Percentiles rank a stretch among this genome's conserved stretches.
Evolutionary conservation across 2,113 vertebrate genomes (phyloP).

Genomic region (Rhinopomastus cyanomelas): DNA sequence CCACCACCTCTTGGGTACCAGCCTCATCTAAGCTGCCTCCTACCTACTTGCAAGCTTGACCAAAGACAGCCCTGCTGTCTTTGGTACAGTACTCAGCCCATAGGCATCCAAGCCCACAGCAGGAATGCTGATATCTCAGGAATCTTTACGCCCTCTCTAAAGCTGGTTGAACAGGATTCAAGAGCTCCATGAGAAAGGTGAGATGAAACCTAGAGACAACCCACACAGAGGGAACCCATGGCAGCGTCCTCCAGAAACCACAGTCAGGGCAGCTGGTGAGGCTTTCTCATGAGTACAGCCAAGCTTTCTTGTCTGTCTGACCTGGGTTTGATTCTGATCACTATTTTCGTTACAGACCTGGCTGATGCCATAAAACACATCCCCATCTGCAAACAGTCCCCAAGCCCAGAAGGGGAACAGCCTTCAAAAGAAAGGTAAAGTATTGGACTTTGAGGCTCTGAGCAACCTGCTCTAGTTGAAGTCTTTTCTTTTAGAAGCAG

Average conservation of each 20-base stretch:
- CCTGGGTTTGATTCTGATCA: background rate
- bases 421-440: too few species aligned
- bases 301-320: background rate
- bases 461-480: too few species aligned
- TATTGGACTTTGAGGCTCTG: too few species aligned
- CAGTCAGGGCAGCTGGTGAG: background rate
- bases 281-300: background rate
- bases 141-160: background rate
- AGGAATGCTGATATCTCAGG: background rate
- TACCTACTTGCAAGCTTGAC: background rate
- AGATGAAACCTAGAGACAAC: background rate
- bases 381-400: background rate
- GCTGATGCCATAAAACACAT: background rate
- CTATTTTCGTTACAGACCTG: background rate
- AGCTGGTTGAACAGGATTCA: background rate
- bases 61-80: background rate
- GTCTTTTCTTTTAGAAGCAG: too few species aligned
- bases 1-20: background rate
- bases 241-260: background rate
- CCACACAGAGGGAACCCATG: background rate
- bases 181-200: background rate
- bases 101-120: background rate
- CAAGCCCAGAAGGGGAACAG: background rate
- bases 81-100: background rate
- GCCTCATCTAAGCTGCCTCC: background rate